phyloP scores from a whole-genome alignment of 2,888 invertebrate genomes.

The Ischnura elegans region DNA sequence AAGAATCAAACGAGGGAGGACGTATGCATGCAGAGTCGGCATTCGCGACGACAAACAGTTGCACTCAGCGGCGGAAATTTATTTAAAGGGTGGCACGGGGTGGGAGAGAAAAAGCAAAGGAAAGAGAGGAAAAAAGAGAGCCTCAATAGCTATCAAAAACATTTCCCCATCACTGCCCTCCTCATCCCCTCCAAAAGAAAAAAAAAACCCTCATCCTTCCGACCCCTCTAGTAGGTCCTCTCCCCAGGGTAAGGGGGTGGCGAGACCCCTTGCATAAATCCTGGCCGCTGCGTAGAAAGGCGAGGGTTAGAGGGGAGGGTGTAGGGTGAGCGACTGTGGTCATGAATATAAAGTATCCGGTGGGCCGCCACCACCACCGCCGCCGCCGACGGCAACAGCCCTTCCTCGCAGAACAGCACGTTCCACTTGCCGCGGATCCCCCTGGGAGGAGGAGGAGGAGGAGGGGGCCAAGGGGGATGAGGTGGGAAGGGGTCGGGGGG shows the following conservation, averaged over 20 bases:
- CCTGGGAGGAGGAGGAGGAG: slow-evolving; percentile 36
- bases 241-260: slow-evolving; percentile 27
- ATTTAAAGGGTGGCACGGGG: slow-evolving; percentile 53
- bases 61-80: slow-evolving; percentile 70
- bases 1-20: slow-evolving; percentile 40
- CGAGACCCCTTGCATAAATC: slow-evolving; percentile 19
- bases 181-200: too few species aligned
- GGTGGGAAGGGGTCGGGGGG: neutral
- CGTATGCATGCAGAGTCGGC: slow-evolving; percentile 68
- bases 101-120: neutral
- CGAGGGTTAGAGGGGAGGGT: neutral
- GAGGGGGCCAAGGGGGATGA: neutral
- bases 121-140: slow-evolving; percentile 11
- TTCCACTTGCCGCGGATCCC: neutral
- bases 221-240: slow-evolving; percentile 60
- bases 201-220: neutral
- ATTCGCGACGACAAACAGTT: slow-evolving; percentile 72
- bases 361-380: slow-evolving; percentile 52
- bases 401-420: neutral
- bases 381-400: neutral
- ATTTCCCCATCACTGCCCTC: slow-evolving; percentile 63
- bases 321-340: slow-evolving; percentile 63
- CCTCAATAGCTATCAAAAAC: slow-evolving; percentile 67
- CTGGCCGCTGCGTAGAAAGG: slow-evolving; percentile 24
- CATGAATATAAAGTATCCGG: slow-evolving; percentile 68